Evolutionary conservation across 2,888 invertebrate species (phyloP).

Genomic region (Halictus ligatus): DNA sequence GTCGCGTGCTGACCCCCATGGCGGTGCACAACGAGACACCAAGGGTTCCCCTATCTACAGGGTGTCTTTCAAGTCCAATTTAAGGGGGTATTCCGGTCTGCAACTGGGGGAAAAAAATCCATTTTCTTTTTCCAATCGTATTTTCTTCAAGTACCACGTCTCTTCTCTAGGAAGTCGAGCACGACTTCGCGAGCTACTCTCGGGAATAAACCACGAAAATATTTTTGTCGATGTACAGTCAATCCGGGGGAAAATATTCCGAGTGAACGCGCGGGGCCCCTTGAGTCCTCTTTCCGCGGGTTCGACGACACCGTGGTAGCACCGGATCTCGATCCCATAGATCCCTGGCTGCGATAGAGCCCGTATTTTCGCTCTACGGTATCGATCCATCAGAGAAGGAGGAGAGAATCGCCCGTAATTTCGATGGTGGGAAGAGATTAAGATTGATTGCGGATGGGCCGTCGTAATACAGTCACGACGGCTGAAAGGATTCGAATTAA

Average conservation of each 20-base stretch:
- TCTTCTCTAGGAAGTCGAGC: too few species aligned
- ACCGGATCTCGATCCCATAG: background rate
- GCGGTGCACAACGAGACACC: slow-evolving; percentile 59
- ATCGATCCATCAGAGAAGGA: background rate
- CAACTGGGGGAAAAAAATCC: background rate
- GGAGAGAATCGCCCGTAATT: slow-evolving; percentile 2
- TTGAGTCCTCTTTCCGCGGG: too few species aligned
- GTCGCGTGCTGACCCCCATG: slow-evolving; percentile 80
- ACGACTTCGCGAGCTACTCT: too few species aligned
- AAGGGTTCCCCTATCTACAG: slow-evolving; percentile 57
- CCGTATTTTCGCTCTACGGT: background rate
- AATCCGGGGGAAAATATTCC: too few species aligned
- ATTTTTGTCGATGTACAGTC: too few species aligned
- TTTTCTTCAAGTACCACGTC: background rate
- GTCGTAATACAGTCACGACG: background rate
- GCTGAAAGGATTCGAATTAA: slow-evolving; percentile 18
- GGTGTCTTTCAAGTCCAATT: slow-evolving; percentile 48
- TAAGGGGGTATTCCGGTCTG: background rate
- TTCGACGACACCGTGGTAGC: background rate
- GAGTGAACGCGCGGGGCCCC: too few species aligned
- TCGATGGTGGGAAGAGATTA: slow-evolving; percentile 15
- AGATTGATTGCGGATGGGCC: slow-evolving; percentile 14
- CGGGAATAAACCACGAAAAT: too few species aligned
- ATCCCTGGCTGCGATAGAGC: background rate
- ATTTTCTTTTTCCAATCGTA: background rate